Evolutionary conservation across 1,140 invertebrate genomes (phyloP), one percentile per base, ranked within the genome.

Genomic region (Gerris buenoi): DNA sequence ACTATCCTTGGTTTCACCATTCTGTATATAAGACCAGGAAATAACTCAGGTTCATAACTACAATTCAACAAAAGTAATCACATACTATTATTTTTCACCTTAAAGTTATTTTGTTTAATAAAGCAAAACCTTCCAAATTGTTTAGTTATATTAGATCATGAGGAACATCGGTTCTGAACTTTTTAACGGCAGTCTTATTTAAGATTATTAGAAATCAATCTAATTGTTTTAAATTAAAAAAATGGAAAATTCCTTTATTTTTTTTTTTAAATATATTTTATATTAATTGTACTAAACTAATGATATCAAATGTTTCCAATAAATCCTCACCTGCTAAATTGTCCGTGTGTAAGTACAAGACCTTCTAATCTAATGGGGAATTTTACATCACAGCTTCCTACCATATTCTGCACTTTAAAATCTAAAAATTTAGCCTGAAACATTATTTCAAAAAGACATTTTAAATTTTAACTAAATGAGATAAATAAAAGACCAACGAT

Each of bases 1-100:
- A 99, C 97, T 78, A 99, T 98, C 75, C 95, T 88, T 33, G 97
- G 97, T 79, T 98, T 97, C 23, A 99, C 95, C 96, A 99, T 98
- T 75, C 97, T 84, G 77, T 99, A 99, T 75, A 99, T 98, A 25
- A 99, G 84, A 72, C 97, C 97, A 72, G 97, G 97, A 79, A 99
- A 99, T 63, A 99, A 77, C 79, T 93, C 91, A 14, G 91, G 91
- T 79, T 93, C 91, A 76, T 93, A 93, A 70, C 79, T 80, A 72
- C 27, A 73, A 74, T 2, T 66, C 22, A 68, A n/a, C n/a, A n/a
- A n/a, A n/a, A n/a, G n/a, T n/a, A n/a, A n/a, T n/a, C 59, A 71
- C 68, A 59, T 25, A 27, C n/a, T 25, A 66, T 67, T 70, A 68
- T 15, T 29, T 26, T 2, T 10, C n/a, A 67, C 25, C 61, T 63